Percentiles rank a stretch among this genome's conserved stretches.
These are phyloP conservation scores for Oreochromis tanganicae DNA, from an alignment of 2,113 vertebrate genomes.

Conservation along the genomic window DNA sequence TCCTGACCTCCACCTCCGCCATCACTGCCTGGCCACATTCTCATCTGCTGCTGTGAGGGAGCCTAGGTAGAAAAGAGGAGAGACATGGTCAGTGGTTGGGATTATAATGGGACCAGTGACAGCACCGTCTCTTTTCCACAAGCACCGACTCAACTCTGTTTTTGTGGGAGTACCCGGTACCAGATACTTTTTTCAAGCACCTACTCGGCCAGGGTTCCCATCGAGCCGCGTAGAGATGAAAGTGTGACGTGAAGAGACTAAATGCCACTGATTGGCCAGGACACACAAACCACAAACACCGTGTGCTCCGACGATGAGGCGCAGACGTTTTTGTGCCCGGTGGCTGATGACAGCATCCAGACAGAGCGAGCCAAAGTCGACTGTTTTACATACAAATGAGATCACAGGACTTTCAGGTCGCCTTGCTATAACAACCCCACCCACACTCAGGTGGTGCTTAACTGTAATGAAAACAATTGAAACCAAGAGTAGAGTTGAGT, in stretches of 20 bases:
- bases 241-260: background rate
- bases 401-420: background rate
- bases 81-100: background rate
- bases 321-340: background rate
- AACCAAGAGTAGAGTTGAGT: background rate
- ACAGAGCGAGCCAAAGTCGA: background rate
- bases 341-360: background rate
- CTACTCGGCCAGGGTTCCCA: background rate
- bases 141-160: background rate
- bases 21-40: constrained; percentile 85
- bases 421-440: background rate
- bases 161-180: background rate
- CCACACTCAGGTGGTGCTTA: background rate
- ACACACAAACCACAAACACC: background rate
- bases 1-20: constrained; percentile 77
- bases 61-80: constrained; percentile 57
- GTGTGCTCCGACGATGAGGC: background rate
- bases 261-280: background rate
- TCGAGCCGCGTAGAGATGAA: background rate
- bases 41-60: constrained; percentile 83
- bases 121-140: background rate
- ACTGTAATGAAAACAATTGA: background rate
- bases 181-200: background rate
- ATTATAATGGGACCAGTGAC: background rate
- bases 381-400: background rate